Evolutionary conservation across 2,113 vertebrate species (phyloP).

Genomic region (Gymnobelideus leadbeateri): DNA sequence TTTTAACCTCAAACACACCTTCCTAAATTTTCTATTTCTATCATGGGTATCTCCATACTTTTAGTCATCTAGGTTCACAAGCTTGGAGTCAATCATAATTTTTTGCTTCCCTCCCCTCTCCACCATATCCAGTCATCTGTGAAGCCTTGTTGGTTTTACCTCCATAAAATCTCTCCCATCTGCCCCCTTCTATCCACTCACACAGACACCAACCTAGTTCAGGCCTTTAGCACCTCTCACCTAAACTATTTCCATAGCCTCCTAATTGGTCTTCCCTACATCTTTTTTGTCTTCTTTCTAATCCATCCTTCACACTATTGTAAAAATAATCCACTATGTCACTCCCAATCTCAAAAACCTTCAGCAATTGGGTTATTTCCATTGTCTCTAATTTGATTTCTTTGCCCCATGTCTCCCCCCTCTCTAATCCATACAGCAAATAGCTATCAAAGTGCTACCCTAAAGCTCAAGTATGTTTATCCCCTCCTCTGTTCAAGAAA

Average conservation of each 20-base stretch:
- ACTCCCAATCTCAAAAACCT: neutral
- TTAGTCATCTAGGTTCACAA: neutral
- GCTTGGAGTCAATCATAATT: neutral
- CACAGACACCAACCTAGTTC: too few species aligned
- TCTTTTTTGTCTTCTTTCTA: neutral
- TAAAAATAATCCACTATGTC: neutral
- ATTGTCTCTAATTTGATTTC: neutral
- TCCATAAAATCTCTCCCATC: too few species aligned
- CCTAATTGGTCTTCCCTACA: neutral
- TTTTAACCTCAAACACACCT: neutral
- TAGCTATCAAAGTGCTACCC: neutral
- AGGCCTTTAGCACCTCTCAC: neutral
- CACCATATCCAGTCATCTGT: too few species aligned
- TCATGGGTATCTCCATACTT: neutral
- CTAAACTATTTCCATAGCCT: neutral
- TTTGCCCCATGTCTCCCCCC: neutral
- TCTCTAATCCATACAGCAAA: neutral
- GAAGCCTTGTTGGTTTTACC: too few species aligned
- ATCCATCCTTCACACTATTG: neutral
- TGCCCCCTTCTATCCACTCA: too few species aligned
- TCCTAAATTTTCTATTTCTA: neutral
- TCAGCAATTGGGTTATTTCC: neutral
- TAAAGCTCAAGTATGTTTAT: neutral
- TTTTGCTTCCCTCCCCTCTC: neutral
- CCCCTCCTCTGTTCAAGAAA: neutral